Conservation (phyloP, 2,113 vertebrate genomes). For the Malaclemys terrapin region DNA sequence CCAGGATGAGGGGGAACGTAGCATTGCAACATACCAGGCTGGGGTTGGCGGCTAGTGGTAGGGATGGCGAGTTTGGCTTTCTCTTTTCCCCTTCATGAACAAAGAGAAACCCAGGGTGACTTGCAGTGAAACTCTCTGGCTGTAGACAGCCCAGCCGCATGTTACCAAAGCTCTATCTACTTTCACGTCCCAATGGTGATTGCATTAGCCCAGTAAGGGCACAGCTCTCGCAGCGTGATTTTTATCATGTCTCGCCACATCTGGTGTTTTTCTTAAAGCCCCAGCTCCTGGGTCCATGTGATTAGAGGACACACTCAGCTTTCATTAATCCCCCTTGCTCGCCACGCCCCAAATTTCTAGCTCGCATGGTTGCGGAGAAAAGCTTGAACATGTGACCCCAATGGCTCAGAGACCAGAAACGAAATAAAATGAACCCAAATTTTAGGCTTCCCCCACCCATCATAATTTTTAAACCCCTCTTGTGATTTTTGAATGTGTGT, state of each 20-base stretch:
- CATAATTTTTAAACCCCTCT: not conserved
- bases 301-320: not conserved
- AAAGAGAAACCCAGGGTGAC: not conserved
- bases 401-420: not conserved
- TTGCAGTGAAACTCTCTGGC: not conserved
- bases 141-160: not conserved
- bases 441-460: not conserved
- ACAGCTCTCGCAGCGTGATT: not conserved
- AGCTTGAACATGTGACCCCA: not conserved
- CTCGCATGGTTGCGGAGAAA: not conserved
- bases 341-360: not conserved
- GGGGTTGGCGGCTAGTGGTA: not conserved
- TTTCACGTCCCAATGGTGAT: not conserved
- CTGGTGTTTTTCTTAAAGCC: not conserved
- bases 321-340: not conserved
- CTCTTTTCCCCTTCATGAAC: not conserved
- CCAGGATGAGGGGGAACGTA: not conserved
- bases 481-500: not conserved
- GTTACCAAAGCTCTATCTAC: not conserved
- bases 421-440: not conserved
- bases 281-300: not conserved
- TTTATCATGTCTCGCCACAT: not conserved
- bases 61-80: not conserved
- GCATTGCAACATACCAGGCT: not conserved
- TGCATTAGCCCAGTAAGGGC: not conserved